These are phyloP conservation scores for Martes martes DNA, from an alignment of 2,113 vertebrate genomes.

Conservation along the genomic window DNA sequence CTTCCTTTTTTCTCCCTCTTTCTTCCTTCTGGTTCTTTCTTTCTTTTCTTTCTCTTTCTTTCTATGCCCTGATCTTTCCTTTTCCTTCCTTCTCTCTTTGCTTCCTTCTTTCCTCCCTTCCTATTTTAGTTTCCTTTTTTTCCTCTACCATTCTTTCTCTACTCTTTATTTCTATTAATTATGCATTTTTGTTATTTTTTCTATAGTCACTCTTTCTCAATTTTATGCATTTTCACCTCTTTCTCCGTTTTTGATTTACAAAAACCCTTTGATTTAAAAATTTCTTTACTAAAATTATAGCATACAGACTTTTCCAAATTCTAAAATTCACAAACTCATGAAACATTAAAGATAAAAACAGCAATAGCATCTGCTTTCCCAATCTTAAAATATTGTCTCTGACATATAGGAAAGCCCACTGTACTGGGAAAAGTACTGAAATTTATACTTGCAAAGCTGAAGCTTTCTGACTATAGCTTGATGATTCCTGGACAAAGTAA, in stretches of 20 bases:
- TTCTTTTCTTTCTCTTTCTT: not conserved
- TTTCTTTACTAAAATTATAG: not conserved
- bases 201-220: not conserved
- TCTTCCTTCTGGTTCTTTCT: not conserved
- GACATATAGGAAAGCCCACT: not conserved
- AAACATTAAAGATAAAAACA: not conserved
- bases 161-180: conserved; percentile 20
- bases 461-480: not conserved
- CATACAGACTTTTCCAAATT: not conserved
- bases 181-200: not conserved
- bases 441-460: not conserved
- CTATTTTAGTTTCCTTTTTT: conserved; percentile 21
- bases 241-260: conserved; percentile 22
- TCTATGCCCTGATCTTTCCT: not conserved
- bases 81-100: conserved; percentile 72
- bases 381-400: not conserved
- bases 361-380: not conserved
- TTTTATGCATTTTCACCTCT: conserved; percentile 31
- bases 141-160: not conserved
- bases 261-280: not conserved
- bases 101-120: conserved; percentile 70
- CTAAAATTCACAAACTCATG: not conserved
- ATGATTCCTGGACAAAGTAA: not conserved
- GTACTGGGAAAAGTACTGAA: not conserved
- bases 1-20: conserved; percentile 50